Percentiles rank a stretch among this genome's conserved stretches.
These are phyloP conservation scores for Tympanuchus pallidicinctus DNA, from an alignment of 2,113 vertebrate species.

Conservation along the genomic window DNA sequence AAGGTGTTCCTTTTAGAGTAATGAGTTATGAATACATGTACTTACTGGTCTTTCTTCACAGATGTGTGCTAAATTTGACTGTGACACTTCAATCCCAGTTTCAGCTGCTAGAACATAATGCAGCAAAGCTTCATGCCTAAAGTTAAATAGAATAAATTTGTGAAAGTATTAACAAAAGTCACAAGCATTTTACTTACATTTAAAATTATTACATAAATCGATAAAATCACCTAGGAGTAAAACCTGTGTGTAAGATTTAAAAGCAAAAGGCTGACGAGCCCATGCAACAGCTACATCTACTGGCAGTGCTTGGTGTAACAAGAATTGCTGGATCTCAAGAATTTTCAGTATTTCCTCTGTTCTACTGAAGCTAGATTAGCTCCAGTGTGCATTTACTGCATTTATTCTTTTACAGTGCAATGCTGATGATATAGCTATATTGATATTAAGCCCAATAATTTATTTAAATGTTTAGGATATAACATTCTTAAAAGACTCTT, in stretches of 20 bases:
- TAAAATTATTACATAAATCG: conserved; percentile 19
- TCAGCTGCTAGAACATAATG: conserved; percentile 90
- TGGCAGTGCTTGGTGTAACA: conserved; percentile 13
- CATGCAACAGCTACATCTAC: conserved; percentile 72
- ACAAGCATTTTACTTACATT: neutral
- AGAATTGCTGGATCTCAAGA: neutral
- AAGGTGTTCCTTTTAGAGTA: neutral
- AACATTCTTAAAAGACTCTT: neutral
- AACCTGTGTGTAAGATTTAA: neutral
- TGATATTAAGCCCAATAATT: neutral
- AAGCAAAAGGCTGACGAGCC: neutral
- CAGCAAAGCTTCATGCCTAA: conserved; percentile 88
- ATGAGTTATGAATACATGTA: conserved; percentile 32
- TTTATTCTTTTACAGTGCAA: neutral
- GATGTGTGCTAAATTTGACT: conserved; percentile 91
- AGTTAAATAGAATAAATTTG: conserved; percentile 29
- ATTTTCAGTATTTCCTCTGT: neutral
- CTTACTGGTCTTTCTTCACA: conserved; percentile 88
- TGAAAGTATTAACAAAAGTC: neutral
- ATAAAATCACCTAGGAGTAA: conserved; percentile 10
- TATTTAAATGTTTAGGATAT: neutral
- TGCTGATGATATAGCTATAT: neutral
- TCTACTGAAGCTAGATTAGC: neutral
- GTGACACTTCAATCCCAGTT: conserved; percentile 91
- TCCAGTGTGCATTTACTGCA: neutral